Conservation (phyloP, 2,797 vertebrate genomes). For the Mionectes olivaceus region DNA sequence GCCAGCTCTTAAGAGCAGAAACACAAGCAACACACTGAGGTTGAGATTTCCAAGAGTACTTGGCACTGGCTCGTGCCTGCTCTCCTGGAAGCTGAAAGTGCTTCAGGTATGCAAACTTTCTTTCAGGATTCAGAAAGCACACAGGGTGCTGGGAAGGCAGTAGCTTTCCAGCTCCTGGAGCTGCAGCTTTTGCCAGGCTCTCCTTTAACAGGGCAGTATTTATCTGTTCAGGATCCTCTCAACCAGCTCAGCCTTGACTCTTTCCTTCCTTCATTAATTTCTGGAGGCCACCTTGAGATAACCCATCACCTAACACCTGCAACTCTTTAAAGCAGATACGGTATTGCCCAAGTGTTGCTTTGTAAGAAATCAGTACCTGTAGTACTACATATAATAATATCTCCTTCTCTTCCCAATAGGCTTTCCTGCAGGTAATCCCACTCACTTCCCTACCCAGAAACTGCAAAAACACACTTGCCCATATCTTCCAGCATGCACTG, state of each 20-base stretch:
- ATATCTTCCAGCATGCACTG: fast-evolving
- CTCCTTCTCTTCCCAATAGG: neutral
- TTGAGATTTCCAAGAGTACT: neutral
- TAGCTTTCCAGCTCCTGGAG: neutral
- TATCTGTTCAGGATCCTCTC: neutral
- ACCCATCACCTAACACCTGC: neutral
- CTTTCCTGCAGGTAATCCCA: neutral
- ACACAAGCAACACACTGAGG: neutral
- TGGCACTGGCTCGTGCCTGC: neutral
- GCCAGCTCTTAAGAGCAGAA: neutral
- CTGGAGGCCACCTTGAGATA: neutral
- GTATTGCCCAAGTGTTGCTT: neutral
- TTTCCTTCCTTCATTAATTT: neutral
- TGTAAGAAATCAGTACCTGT: neutral
- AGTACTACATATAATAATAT: neutral
- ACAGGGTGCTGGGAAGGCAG: fast-evolving
- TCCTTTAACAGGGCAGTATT: neutral
- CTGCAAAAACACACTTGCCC: neutral
- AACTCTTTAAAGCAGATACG: neutral
- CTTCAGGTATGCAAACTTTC: neutral
- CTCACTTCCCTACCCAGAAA: neutral
- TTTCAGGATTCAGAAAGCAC: neutral
- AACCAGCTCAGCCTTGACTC: neutral
- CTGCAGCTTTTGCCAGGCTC: neutral
- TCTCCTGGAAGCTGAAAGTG: neutral